These are phyloP conservation scores for Actenoides lindsayi DNA, from an alignment of 2,113 vertebrate species.

Conservation along the genomic window DNA sequence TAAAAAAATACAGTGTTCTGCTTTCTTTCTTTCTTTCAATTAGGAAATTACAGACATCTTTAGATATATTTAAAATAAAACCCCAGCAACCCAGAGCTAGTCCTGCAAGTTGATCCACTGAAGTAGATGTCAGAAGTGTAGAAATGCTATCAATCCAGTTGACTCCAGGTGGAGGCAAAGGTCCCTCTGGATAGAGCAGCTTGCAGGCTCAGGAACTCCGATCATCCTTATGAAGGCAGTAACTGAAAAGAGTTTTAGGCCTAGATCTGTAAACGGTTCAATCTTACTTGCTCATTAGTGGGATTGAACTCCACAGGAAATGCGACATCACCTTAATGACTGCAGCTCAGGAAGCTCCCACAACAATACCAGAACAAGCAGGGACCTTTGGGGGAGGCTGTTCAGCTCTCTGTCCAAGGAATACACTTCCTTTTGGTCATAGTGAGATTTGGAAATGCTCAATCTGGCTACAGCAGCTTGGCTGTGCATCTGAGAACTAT, in stretches of 20 bases:
- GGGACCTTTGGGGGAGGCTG: neutral
- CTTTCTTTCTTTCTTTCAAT: neutral
- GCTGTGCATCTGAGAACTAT: neutral
- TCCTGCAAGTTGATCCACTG: neutral
- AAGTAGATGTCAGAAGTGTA: neutral
- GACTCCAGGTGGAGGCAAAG: conserved; percentile 42
- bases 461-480: neutral
- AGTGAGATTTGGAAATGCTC: neutral
- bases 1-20: conserved; percentile 53
- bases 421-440: neutral
- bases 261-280: neutral
- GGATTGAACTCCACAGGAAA: neutral
- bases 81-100: neutral
- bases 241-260: neutral
- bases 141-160: neutral
- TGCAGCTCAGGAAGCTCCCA: neutral
- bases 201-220: neutral
- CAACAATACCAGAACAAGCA: neutral
- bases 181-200: neutral
- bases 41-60: neutral
- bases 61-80: conserved; percentile 30
- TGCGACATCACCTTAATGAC: fast-evolving
- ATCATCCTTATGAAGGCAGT: neutral
- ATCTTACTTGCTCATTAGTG: neutral
- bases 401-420: neutral